These are phyloP conservation scores for human (Homo sapiens) DNA, from an alignment of 2,113 vertebrate genomes.

Conservation along the genomic window GRCh38 chr3:115587001-115587500, in stretches of 20 bases:
- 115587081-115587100: background rate
- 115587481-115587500: background rate
- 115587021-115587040: background rate
- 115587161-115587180: background rate
- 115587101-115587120: background rate
- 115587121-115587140: background rate
- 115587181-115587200: background rate
- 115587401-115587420: background rate
- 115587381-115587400: background rate
- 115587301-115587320: background rate
- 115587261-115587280: background rate
- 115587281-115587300: background rate
- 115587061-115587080: background rate
- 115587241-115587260: background rate
- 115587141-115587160: background rate
- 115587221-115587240: background rate
- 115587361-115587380: background rate
- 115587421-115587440: conserved; percentile 3
- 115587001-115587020: background rate
- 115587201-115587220: background rate
- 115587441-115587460: background rate
- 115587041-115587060: background rate
- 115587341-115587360: background rate
- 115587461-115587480: background rate
- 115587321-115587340: background rate